phyloP scores from a whole-genome alignment of 2,113 vertebrate species.

The Dunckerocampus dactyliophorus region DNA sequence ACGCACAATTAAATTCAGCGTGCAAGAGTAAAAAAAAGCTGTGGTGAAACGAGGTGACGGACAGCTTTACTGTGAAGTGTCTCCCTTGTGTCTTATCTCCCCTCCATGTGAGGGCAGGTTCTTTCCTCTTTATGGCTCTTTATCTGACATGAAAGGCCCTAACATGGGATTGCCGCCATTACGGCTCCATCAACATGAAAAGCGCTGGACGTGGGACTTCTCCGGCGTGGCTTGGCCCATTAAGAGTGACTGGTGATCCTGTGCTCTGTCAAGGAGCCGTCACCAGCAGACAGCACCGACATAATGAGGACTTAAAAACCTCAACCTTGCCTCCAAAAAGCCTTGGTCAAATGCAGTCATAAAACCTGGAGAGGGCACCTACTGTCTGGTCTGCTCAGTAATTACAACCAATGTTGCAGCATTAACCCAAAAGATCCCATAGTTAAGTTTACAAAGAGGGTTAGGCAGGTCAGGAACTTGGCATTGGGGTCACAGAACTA shows the following conservation, averaged over 20 bases:
- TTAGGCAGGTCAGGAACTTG: slow-evolving; percentile 36
- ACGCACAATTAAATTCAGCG: slow-evolving; percentile 13
- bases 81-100: slow-evolving; percentile 91
- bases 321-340: slow-evolving; percentile 68
- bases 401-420: slow-evolving; percentile 60
- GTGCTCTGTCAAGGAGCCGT: slow-evolving; percentile 70
- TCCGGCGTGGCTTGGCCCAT: slow-evolving; percentile 62
- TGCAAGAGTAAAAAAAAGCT: slow-evolving; percentile 31
- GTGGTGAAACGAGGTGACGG: slow-evolving; percentile 61
- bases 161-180: slow-evolving; percentile 72
- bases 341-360: slow-evolving; percentile 63
- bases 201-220: slow-evolving; percentile 63
- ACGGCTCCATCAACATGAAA: slow-evolving; percentile 75
- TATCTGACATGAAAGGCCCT: slow-evolving; percentile 76
- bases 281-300: slow-evolving; percentile 57
- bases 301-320: slow-evolving; percentile 73
- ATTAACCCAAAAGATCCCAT: slow-evolving; percentile 52
- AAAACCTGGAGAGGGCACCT: slow-evolving; percentile 60
- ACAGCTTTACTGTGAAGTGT: slow-evolving; percentile 85
- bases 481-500: slow-evolving; percentile 37
- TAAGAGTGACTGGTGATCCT: slow-evolving; percentile 66
- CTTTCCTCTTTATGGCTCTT: slow-evolving; percentile 73
- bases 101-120: slow-evolving; percentile 68
- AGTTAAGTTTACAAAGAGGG: slow-evolving; percentile 62
- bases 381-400: slow-evolving; percentile 47